These are phyloP conservation scores for Chelonus formosanus DNA, from an alignment of 2,888 invertebrate genomes.

Conservation along the genomic window DNA sequence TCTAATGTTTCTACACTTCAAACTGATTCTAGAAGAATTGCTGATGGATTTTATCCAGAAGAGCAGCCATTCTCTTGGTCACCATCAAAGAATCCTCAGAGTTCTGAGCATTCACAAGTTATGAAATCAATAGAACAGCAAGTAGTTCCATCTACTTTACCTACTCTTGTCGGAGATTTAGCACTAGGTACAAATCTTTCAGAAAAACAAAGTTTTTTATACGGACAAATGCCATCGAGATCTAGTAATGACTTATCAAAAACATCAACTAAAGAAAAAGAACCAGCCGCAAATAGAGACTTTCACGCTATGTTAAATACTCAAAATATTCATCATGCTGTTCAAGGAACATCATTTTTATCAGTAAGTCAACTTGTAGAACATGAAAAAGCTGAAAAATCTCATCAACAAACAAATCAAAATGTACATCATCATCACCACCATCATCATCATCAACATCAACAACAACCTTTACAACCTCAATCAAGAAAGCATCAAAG, in stretches of 20 bases:
- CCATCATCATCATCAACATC: conserved; percentile 34
- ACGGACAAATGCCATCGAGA: conserved; percentile 52
- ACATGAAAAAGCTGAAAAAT: conserved; percentile 65
- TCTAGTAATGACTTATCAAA: conserved; percentile 36
- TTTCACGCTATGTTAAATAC: conserved; percentile 57
- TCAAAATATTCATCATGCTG: conserved; percentile 59
- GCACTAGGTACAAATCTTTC: conserved; percentile 65
- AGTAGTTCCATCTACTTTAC: conserved; percentile 68
- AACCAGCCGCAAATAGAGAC: conserved; percentile 45
- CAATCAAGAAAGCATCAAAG: conserved; percentile 57
- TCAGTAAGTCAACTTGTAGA: conserved; percentile 74
- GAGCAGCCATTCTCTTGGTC: conserved; percentile 71
- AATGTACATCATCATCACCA: conserved; percentile 46
- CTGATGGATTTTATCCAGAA: conserved; percentile 56
- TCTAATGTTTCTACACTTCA: conserved; percentile 58
- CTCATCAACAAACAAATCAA: conserved; percentile 44
- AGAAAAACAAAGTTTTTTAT: conserved; percentile 60
- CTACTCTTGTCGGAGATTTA: conserved; percentile 72
- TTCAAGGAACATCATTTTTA: conserved; percentile 67
- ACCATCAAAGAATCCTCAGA: conserved; percentile 66
- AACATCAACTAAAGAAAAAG: conserved; percentile 53
- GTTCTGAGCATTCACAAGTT: conserved; percentile 58
- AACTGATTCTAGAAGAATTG: conserved; percentile 53
- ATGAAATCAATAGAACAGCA: conserved; percentile 58
- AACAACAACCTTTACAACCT: conserved; percentile 41